These are phyloP conservation scores for Leptonema lineaticorne DNA, from an alignment of 1,140 invertebrate genomes.

Conservation along the genomic window DNA sequence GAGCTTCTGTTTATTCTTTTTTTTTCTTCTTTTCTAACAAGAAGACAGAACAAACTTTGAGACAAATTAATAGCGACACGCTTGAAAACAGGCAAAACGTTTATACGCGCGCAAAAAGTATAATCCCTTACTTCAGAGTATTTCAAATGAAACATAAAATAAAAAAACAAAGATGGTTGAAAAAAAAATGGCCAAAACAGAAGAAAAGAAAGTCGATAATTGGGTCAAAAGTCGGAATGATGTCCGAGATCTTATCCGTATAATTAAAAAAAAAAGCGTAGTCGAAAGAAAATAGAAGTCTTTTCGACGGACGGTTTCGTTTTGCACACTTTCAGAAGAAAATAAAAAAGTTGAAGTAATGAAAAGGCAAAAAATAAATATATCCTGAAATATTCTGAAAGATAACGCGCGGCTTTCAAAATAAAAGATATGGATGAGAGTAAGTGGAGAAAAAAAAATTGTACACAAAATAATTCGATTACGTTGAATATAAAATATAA, in stretches of 20 bases:
- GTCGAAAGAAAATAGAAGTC: no score
- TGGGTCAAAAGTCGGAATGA: constrained; percentile 17
- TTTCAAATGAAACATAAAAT: background rate
- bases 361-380: no score
- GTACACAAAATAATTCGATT: no score
- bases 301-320: background rate
- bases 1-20: background rate
- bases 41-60: background rate
- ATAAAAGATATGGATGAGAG: no score
- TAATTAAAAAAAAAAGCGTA: constrained; percentile 18
- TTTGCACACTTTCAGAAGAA: background rate
- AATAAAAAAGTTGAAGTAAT: no score
- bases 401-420: no score
- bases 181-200: background rate
- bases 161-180: background rate
- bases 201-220: constrained; percentile 9
- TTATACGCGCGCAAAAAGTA: background rate
- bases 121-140: background rate
- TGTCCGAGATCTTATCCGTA: constrained; percentile 11
- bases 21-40: background rate
- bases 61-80: constrained; percentile 15
- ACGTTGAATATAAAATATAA: no score
- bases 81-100: constrained; percentile 3
- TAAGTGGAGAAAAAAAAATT: no score
- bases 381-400: no score